Evolutionary conservation across 2,888 invertebrate genomes (phyloP), one percentile per base, ranked within the genome.

Genomic region (Elysia crispata): DNA sequence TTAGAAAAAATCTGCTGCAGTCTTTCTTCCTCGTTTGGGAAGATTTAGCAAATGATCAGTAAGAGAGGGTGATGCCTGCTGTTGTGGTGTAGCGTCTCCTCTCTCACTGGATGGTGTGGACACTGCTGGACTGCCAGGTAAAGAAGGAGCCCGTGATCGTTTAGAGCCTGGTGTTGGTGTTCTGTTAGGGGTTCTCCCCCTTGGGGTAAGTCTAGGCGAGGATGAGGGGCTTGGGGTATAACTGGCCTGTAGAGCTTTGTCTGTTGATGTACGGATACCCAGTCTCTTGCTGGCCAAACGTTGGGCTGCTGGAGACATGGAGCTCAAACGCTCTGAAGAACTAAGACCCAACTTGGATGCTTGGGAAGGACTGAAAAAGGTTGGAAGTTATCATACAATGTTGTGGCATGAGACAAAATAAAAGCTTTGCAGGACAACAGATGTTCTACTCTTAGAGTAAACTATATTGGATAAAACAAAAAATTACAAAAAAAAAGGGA

Each of bases 281-380:
- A 96, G 92, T 86, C 94, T 94, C 30, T 94, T 93, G 0, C 96
- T 96, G 5, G 97, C 98, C 54, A 99, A 93, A 86, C 95, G 94
- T 84, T 96, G 95, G 0, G 98, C 99, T 0, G 99, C 99, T 0
- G 99, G 98, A 0, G 98, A 98, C 96, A 99, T 96, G 79, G 96
- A 95, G 5, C 95, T 95, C 60, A 98, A 92, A 1, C 97, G 94
- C 83, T 98, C 97, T 30, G 96, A 94, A 70, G 95, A 86, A 64
- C 87, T 88, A 33, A 84, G 82, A 6, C 89, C 87, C 79, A 89
- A 87, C 72, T 86, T 88, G 20, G 81, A 62, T n/a, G 76, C 62
- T 23, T 89, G 87, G 5, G 87, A 85, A 30, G 91, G 90, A 50
- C 90, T 91, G 87, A 30, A 87, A 87, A 72, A 62, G 67, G 5